Conservation (phyloP, 2,797 vertebrate genomes). For the Nannoperca australis region DNA sequence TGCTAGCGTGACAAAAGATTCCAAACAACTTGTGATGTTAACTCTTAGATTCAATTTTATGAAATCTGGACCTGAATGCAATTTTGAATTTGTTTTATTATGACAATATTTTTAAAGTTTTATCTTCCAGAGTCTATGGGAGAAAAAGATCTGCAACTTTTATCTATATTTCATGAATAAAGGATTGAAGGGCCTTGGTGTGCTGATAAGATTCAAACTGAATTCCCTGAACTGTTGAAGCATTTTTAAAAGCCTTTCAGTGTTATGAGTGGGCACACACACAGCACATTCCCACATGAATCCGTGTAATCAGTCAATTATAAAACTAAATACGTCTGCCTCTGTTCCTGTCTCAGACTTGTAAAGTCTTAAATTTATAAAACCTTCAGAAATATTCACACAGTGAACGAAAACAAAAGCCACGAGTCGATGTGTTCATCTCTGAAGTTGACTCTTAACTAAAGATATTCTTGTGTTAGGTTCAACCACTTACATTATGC, state of each 20-base stretch:
- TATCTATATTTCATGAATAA: slow-evolving; percentile 35
- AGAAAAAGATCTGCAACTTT: not conserved
- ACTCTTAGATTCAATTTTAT: not conserved
- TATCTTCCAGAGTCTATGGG: not conserved
- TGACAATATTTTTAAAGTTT: not conserved
- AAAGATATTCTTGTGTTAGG: not conserved
- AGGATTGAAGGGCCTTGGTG: not conserved
- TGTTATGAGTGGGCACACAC: slow-evolving; percentile 13
- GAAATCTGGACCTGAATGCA: not conserved
- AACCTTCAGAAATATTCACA: not conserved
- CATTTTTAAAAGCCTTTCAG: slow-evolving; percentile 18
- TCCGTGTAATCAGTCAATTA: slow-evolving; percentile 44
- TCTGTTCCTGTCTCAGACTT: not conserved
- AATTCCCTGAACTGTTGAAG: slow-evolving; percentile 30
- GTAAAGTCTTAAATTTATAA: not conserved
- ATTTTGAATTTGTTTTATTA: not conserved
- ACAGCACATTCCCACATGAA: slow-evolving; percentile 39
- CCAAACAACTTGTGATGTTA: not conserved
- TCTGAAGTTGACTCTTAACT: slow-evolving; percentile 9
- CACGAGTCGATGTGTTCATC: not conserved
- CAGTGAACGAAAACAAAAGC: not conserved
- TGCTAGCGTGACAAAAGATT: not conserved
- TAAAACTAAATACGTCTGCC: slow-evolving; percentile 16
- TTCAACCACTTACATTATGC: slow-evolving; percentile 10
- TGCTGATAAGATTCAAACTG: slow-evolving; percentile 13